These are phyloP conservation scores for Diarsia brunnea DNA, from an alignment of 2,888 invertebrate species.

Conservation along the genomic window DNA sequence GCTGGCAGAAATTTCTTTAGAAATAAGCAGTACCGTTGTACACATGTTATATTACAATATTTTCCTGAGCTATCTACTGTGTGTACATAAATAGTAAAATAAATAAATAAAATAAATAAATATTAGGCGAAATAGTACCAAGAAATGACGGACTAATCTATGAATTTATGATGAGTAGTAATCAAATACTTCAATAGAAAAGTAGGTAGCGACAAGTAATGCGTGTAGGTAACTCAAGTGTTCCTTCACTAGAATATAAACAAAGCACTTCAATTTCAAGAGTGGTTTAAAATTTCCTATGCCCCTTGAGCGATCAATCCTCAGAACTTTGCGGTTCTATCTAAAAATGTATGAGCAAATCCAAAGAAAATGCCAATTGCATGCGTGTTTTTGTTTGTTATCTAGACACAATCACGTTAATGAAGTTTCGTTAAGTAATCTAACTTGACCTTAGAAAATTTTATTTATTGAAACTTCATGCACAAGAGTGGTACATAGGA, in stretches of 20 bases:
- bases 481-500: too few relatives aligned
- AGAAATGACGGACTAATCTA: neutral
- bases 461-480: too few relatives aligned
- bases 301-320: neutral
- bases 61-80: too few relatives aligned
- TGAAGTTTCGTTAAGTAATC: neutral
- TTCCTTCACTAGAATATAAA: conserved; percentile 5
- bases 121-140: neutral
- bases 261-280: conserved; percentile 8
- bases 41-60: too few relatives aligned
- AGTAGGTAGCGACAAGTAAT: neutral
- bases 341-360: neutral
- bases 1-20: too few relatives aligned
- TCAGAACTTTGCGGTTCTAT: neutral
- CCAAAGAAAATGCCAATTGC: neutral
- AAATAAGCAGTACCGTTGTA: too few relatives aligned
- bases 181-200: neutral
- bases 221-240: conserved; percentile 8
- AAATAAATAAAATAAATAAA: too few relatives aligned
- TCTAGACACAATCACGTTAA: neutral
- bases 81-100: too few relatives aligned
- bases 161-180: too few relatives aligned
- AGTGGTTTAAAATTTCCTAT: neutral
- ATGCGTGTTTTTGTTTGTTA: neutral
- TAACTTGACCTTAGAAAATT: neutral